Conservation (phyloP, 2,888 invertebrate species). For the Agrotis segetum region DNA sequence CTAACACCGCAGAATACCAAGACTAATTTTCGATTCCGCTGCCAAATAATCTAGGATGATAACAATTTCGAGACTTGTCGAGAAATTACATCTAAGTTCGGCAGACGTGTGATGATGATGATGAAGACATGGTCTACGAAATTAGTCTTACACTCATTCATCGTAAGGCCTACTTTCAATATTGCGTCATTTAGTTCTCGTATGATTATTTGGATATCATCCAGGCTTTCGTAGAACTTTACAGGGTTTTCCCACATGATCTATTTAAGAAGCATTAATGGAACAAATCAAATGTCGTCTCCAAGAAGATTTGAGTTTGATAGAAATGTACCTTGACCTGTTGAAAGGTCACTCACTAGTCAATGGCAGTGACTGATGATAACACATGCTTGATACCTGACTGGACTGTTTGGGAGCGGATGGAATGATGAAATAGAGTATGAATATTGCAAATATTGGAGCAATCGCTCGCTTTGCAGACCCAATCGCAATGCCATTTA, state of each 20-base stretch:
- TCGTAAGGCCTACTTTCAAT: conserved; percentile 23
- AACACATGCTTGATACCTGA: background rate
- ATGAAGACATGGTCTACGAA: conserved; percentile 9
- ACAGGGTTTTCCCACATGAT: conserved; percentile 27
- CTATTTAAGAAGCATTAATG: conserved; percentile 21
- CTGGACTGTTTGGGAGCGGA: background rate
- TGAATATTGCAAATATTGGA: background rate
- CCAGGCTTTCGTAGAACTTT: conserved; percentile 48
- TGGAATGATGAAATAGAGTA: background rate
- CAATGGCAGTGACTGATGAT: background rate
- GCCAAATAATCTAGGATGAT: background rate
- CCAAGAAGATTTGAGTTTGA: background rate
- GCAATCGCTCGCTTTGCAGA: background rate
- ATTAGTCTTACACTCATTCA: conserved; percentile 24
- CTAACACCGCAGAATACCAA: background rate
- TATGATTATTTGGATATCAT: conserved; percentile 44
- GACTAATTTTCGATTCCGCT: conserved; percentile 3
- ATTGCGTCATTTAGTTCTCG: conserved; percentile 40
- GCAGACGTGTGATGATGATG: conserved; percentile 8
- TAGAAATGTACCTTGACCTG: background rate
- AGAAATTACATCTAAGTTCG: conserved; percentile 4
- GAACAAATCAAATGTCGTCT: conserved; percentile 4
- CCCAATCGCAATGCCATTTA: background rate
- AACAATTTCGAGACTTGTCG: background rate
- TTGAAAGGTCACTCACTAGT: background rate